Conservation (phyloP, 1,140 invertebrate genomes). For the Oppia nitens region DNA sequence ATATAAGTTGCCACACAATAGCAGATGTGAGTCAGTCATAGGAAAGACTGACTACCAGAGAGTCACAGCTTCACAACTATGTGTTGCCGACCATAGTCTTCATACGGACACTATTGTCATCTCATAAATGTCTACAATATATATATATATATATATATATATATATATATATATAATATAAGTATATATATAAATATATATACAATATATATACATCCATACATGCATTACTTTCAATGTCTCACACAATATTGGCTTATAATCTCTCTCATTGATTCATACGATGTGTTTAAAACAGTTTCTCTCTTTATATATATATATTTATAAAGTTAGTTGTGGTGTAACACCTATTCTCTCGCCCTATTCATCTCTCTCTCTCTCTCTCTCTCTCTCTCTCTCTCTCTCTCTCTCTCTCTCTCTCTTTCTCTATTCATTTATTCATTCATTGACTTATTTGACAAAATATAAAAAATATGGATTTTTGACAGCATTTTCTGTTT, state of each 20-base stretch:
- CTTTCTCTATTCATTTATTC: slow-evolving; percentile 1
- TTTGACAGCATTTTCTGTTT: background rate
- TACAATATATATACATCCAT: background rate
- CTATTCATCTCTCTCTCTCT: background rate
- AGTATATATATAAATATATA: background rate
- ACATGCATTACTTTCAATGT: background rate
- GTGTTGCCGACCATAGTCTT: background rate
- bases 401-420: background rate
- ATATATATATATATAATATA: background rate
- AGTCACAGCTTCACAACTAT: background rate
- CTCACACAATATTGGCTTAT: background rate
- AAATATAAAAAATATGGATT: background rate
- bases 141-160: background rate
- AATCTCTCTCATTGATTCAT: background rate
- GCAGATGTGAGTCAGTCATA: background rate
- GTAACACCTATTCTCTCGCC: background rate
- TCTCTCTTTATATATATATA: too few species aligned
- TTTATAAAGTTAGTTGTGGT: background rate
- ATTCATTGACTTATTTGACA: background rate
- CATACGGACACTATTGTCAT: background rate
- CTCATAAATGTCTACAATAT: background rate
- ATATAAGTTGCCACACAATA: background rate
- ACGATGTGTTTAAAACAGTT: background rate
- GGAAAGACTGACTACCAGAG: background rate
- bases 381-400: slow-evolving; percentile 7